These are phyloP conservation scores for Cataglyphis altisquamis DNA, from an alignment of 2,888 invertebrate species.

Conservation along the genomic window DNA sequence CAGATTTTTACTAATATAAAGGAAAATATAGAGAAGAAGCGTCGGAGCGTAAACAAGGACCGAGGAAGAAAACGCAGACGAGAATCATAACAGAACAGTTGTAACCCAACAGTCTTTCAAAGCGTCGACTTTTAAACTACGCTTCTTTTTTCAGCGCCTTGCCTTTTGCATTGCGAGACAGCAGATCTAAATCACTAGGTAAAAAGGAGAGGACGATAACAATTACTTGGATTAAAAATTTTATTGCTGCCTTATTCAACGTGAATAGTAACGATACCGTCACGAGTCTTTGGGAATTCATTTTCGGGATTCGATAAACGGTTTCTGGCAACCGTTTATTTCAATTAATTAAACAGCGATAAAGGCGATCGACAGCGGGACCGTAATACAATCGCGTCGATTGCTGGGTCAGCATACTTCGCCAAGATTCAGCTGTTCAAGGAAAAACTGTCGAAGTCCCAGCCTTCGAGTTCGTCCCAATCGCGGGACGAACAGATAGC, in stretches of 20 bases:
- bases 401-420: slow-evolving; percentile 54
- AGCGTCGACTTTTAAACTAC: slow-evolving; percentile 60
- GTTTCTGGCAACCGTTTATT: not conserved
- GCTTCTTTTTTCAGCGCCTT: slow-evolving; percentile 59
- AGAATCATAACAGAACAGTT: slow-evolving; percentile 15
- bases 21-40: not conserved
- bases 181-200: not conserved
- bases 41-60: slow-evolving; percentile 8
- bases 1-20: not conserved
- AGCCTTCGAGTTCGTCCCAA: slow-evolving; percentile 78
- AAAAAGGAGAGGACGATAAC: slow-evolving; percentile 23
- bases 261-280: not conserved
- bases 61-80: not conserved
- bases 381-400: slow-evolving; percentile 21
- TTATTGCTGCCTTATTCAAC: slow-evolving; percentile 31
- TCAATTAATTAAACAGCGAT: slow-evolving; percentile 13
- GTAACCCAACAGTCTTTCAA: slow-evolving; percentile 74
- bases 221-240: slow-evolving; percentile 4
- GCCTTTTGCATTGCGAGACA: slow-evolving; percentile 45
- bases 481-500: slow-evolving; percentile 76
- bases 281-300: not conserved
- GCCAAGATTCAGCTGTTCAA: slow-evolving; percentile 83
- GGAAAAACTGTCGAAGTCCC: slow-evolving; percentile 80
- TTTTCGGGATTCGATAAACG: not conserved
- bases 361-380: slow-evolving; percentile 13